A percentile compares a stretch with the other conserved stretches of the same genome.
Evolutionary conservation across 1,140 invertebrate genomes (phyloP).

Genomic region (Zaprionus lachaisei): DNA sequence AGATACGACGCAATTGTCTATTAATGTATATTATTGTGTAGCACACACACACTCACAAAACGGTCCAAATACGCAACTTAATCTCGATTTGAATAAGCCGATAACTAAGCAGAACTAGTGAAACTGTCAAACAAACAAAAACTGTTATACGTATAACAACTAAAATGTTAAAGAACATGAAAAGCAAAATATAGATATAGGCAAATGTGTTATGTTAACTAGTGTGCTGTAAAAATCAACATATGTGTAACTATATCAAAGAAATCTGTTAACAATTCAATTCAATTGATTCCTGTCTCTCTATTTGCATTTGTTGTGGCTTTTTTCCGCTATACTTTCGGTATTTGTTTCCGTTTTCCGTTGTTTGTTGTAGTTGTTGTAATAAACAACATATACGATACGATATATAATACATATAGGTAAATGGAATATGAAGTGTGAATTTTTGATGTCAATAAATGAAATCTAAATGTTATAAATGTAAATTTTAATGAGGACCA

Average conservation of each 20-base stretch:
- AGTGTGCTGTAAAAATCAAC: constrained; percentile 14
- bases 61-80: constrained; percentile 76
- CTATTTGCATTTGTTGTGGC: constrained; percentile 2
- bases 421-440: constrained; percentile 67
- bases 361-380: constrained; percentile 39
- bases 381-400: constrained; percentile 2
- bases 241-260: not conserved
- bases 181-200: not conserved
- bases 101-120: not conserved
- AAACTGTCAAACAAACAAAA: constrained; percentile 17
- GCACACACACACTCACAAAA: constrained; percentile 49
- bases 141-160: constrained; percentile 27
- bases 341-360: constrained; percentile 4
- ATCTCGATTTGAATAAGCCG: constrained; percentile 28
- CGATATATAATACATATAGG: constrained; percentile 49
- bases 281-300: not conserved
- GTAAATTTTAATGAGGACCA: constrained; percentile 20
- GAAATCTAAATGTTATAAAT: constrained; percentile 72
- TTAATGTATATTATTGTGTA: constrained; percentile 63
- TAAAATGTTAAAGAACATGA: constrained; percentile 24
- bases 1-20: constrained; percentile 16
- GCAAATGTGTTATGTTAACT: constrained; percentile 26
- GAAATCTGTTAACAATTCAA: constrained; percentile 1
- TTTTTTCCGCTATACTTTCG: constrained; percentile 7
- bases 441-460: constrained; percentile 81